Evolutionary conservation across 2,888 invertebrate species (phyloP).

Genomic region (Tachina lurida): DNA sequence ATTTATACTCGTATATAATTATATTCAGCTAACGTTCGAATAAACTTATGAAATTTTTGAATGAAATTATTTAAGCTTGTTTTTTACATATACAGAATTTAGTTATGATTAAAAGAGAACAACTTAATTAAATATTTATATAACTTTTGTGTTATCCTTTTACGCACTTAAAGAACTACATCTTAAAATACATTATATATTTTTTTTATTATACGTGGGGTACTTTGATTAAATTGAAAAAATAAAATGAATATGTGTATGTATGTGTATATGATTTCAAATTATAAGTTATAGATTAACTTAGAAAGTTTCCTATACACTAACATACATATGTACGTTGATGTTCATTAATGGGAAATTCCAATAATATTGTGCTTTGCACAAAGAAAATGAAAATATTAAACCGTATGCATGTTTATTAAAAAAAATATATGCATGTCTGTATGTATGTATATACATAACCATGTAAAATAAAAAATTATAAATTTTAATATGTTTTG

Average conservation of each 20-base stretch:
- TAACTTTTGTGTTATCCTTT: conserved; percentile 41
- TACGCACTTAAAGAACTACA: conserved; percentile 51
- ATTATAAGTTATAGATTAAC: conserved; percentile 6
- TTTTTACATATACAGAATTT: conserved; percentile 55
- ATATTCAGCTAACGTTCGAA: conserved; percentile 53
- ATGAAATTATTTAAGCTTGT: conserved; percentile 38
- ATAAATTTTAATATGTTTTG: conserved; percentile 14
- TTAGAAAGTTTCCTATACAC: conserved; percentile 1
- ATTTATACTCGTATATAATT: conserved; percentile 38
- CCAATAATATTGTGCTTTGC: conserved; percentile 62
- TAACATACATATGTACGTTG: neutral
- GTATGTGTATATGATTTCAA: conserved; percentile 22
- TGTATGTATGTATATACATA: conserved; percentile 7
- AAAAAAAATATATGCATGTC: neutral
- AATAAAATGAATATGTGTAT: neutral
- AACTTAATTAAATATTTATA: conserved; percentile 49
- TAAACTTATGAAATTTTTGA: conserved; percentile 29
- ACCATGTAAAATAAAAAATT: conserved; percentile 22
- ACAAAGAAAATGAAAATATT: conserved; percentile 30
- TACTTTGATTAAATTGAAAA: conserved; percentile 23
- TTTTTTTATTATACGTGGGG: conserved; percentile 34
- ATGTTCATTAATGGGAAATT: conserved; percentile 33
- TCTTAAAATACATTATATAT: conserved; percentile 58
- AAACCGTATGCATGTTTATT: conserved; percentile 8
- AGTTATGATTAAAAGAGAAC: conserved; percentile 53